These are phyloP conservation scores for Dolichotis patagonum DNA, from an alignment of 2,113 vertebrate species.

Conservation along the genomic window DNA sequence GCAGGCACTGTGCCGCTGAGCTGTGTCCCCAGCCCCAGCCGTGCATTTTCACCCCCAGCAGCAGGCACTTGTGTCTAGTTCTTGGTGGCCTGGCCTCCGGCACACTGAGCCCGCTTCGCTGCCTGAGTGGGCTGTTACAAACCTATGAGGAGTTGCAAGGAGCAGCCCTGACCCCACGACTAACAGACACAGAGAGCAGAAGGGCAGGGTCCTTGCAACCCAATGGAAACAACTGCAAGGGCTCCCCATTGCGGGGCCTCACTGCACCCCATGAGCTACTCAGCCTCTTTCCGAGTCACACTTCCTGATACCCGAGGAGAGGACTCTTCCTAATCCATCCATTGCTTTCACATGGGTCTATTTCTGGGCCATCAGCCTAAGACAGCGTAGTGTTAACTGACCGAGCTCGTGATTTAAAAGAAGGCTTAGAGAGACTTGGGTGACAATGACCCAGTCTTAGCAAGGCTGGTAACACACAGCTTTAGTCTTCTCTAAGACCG, in stretches of 20 bases:
- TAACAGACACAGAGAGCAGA: not conserved
- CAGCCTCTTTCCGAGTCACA: not conserved
- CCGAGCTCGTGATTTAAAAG: slow-evolving; percentile 40
- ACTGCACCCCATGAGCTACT: not conserved
- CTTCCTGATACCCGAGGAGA: not conserved
- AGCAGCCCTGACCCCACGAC: not conserved
- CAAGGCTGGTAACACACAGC: not conserved
- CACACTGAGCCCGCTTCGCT: not conserved
- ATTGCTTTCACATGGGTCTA: not conserved
- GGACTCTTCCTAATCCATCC: not conserved
- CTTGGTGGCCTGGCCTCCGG: not conserved
- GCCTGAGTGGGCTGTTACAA: not conserved
- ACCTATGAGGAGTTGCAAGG: not conserved
- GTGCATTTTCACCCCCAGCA: not conserved
- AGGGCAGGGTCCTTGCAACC: not conserved
- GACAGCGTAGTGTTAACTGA: not conserved
- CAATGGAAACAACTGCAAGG: not conserved
- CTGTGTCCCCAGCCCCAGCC: not conserved
- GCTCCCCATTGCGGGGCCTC: not conserved
- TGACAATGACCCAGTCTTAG: slow-evolving; percentile 5
- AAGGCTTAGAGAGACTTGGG: slow-evolving; percentile 23
- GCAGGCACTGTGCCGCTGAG: too few relatives aligned
- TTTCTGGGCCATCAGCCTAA: not conserved
- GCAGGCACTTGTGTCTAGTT: not conserved
- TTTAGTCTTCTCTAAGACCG: slow-evolving; percentile 32